Conservation (phyloP, 2,888 invertebrate species). For the Andricus curvator region DNA sequence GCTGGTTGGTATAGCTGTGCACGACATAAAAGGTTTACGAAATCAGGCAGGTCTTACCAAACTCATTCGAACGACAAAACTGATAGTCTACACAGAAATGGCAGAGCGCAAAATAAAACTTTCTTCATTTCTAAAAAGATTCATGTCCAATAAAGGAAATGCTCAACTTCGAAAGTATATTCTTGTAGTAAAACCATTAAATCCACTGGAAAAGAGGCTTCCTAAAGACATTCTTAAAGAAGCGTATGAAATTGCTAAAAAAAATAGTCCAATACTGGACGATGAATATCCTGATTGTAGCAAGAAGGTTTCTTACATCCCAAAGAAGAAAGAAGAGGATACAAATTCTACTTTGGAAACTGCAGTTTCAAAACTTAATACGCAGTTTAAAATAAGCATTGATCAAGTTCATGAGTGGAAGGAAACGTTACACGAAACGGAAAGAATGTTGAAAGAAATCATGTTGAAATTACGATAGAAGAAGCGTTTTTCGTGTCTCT, state of each 20-base stretch:
- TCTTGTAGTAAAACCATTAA: slow-evolving; percentile 78
- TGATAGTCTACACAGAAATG: slow-evolving; percentile 79
- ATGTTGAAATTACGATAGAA: slow-evolving; percentile 52
- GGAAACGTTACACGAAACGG: slow-evolving; percentile 67
- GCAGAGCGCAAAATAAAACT: slow-evolving; percentile 76
- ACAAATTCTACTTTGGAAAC: slow-evolving; percentile 58
- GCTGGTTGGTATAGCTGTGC: slow-evolving; percentile 59
- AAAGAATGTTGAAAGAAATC: slow-evolving; percentile 67
- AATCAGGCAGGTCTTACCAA: slow-evolving; percentile 79
- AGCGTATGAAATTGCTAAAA: slow-evolving; percentile 78
- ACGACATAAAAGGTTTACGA: slow-evolving; percentile 78
- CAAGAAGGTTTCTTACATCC: slow-evolving; percentile 64
- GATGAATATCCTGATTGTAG: slow-evolving; percentile 61
- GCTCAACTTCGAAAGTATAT: slow-evolving; percentile 76
- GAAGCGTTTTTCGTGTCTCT: too few species aligned
- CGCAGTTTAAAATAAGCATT: slow-evolving; percentile 65
- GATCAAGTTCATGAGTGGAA: slow-evolving; percentile 67
- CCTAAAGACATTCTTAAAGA: slow-evolving; percentile 77
- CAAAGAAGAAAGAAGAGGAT: slow-evolving; percentile 60
- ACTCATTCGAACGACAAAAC: slow-evolving; percentile 78
- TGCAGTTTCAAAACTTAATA: slow-evolving; percentile 63
- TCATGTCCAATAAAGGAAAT: slow-evolving; percentile 76
- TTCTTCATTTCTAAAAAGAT: slow-evolving; percentile 73
- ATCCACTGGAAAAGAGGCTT: slow-evolving; percentile 77
- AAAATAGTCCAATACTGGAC: slow-evolving; percentile 64